Conservation (phyloP, 1,140 invertebrate genomes). For the Sipha flava region DNA sequence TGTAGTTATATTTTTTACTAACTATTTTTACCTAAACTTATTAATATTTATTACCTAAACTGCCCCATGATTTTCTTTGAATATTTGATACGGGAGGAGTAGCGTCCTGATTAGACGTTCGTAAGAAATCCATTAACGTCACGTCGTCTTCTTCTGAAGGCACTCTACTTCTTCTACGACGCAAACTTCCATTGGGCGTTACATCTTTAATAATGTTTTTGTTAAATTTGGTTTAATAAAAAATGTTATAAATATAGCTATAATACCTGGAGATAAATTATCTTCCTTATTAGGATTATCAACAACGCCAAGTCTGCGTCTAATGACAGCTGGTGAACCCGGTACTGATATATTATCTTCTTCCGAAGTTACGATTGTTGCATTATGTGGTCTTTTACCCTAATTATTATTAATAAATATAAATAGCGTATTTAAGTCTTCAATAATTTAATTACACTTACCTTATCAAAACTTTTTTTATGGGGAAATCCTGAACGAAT, state of each 20-base stretch:
- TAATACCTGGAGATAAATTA: conserved; percentile 60
- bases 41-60: conserved; percentile 51
- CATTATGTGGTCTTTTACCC: conserved; percentile 48
- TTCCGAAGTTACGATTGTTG: conserved; percentile 49
- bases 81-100: conserved; percentile 46
- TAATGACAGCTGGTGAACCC: conserved; percentile 57
- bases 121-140: conserved; percentile 75
- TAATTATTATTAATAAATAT: conserved; percentile 25
- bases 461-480: conserved; percentile 44
- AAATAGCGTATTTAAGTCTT: background rate
- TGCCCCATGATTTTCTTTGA: conserved; percentile 79
- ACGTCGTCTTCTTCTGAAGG: conserved; percentile 76
- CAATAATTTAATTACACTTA: background rate
- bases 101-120: conserved; percentile 60
- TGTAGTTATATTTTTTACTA: too few species aligned
- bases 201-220: conserved; percentile 53
- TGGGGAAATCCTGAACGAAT: conserved; percentile 55
- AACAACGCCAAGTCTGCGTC: conserved; percentile 57
- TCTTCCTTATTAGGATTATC: conserved; percentile 52
- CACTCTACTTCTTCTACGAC: conserved; percentile 67
- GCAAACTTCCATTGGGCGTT: conserved; percentile 77
- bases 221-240: background rate
- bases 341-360: conserved; percentile 53
- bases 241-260: background rate
- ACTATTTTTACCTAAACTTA: too few species aligned